phyloP scores from a whole-genome alignment of 2,113 vertebrate species.

The Ovis canadensis region DNA sequence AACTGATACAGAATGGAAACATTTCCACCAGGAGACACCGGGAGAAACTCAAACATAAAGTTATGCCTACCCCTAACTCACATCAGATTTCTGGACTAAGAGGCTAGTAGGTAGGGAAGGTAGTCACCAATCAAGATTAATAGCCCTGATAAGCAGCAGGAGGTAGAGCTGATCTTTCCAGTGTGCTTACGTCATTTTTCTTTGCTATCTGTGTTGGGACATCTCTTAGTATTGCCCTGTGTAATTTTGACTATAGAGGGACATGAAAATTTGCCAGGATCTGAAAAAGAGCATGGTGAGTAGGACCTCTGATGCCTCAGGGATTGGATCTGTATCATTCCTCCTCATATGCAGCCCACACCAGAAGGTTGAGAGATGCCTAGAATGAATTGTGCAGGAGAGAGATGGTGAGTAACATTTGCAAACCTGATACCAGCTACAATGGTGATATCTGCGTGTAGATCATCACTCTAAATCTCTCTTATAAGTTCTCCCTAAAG shows the following conservation, averaged over 20 bases:
- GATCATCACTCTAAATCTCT: background rate
- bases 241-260: background rate
- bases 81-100: background rate
- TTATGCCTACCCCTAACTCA: background rate
- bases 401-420: background rate
- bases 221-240: background rate
- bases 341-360: background rate
- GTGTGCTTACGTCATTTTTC: background rate
- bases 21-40: background rate
- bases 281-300: background rate
- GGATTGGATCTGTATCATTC: background rate
- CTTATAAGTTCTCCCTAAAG: background rate
- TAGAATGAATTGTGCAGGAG: background rate
- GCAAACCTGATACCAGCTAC: background rate
- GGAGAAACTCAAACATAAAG: background rate
- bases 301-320: background rate
- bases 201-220: background rate
- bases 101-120: background rate
- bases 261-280: background rate
- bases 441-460: too few species aligned
- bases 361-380: background rate
- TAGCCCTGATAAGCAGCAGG: background rate
- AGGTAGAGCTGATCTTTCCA: background rate
- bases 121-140: background rate
- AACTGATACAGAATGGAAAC: background rate